Evolutionary conservation across 2,797 vertebrate species (phyloP).

Genomic region (Acanthurus lineatus): DNA sequence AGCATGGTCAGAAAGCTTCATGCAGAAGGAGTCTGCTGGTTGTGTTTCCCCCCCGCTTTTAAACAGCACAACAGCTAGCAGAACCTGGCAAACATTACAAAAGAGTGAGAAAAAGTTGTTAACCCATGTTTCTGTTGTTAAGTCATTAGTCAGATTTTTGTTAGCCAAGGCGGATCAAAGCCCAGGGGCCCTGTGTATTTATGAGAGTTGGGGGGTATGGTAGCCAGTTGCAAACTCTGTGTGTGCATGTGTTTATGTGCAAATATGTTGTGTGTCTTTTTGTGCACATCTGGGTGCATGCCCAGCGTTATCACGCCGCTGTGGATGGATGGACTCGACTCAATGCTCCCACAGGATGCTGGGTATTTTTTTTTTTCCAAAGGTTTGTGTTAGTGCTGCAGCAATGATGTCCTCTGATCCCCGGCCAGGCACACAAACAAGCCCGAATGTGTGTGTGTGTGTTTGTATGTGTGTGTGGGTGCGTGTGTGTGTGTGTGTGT

Average conservation of each 20-base stretch:
- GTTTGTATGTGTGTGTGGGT: slow-evolving; percentile 6
- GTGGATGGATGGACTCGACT: slow-evolving; percentile 58
- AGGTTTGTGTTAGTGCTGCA: slow-evolving; percentile 58
- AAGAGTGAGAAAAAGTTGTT: slow-evolving; percentile 54
- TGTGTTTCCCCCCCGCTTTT: slow-evolving; percentile 3
- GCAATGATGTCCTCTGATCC: slow-evolving; percentile 68
- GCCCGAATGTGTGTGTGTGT: slow-evolving; percentile 11
- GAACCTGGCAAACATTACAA: slow-evolving; percentile 62
- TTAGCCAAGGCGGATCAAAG: slow-evolving; percentile 80
- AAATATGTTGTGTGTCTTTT: slow-evolving; percentile 34
- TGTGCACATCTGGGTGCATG: slow-evolving; percentile 30
- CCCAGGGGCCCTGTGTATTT: slow-evolving; percentile 58
- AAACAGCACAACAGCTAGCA: slow-evolving; percentile 42
- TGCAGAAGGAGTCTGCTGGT: slow-evolving; percentile 33
- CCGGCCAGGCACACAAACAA: slow-evolving; percentile 65
- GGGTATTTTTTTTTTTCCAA: slow-evolving; percentile 41
- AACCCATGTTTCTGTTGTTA: slow-evolving; percentile 74
- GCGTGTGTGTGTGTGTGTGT: slow-evolving; percentile 11
- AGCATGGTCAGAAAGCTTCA: slow-evolving; percentile 5
- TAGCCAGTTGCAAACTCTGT: slow-evolving; percentile 47
- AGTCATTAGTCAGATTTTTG: slow-evolving; percentile 79
- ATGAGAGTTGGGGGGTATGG: slow-evolving; percentile 34
- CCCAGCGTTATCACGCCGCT: slow-evolving; percentile 53
- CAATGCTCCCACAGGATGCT: slow-evolving; percentile 63
- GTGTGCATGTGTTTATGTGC: slow-evolving; percentile 41